These are phyloP conservation scores for Apoda limacodes DNA, from an alignment of 2,888 invertebrate genomes.

Conservation along the genomic window DNA sequence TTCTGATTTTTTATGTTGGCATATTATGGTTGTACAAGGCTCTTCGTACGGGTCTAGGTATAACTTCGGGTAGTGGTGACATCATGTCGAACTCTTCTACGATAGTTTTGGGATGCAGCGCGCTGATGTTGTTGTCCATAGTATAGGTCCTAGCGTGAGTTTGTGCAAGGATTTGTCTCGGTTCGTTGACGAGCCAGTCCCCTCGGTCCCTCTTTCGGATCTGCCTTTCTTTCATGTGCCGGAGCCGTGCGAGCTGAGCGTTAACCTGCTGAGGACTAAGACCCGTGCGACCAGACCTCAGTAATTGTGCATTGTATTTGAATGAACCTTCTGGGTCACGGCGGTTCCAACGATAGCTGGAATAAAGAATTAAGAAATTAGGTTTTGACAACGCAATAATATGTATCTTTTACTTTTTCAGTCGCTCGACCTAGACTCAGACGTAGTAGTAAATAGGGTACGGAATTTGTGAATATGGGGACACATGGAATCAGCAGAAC, in stretches of 20 bases:
- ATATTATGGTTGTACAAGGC: no score
- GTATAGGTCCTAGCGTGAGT: conserved; percentile 67
- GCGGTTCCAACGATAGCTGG: conserved; percentile 58
- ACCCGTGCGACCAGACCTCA: conserved; percentile 50
- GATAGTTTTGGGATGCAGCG: conserved; percentile 69
- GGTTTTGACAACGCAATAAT: no score
- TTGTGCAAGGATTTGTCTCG: conserved; percentile 43
- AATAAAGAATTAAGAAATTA: no score
- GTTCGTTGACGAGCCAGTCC: conserved; percentile 52
- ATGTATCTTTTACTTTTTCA: no score
- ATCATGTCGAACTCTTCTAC: conserved; percentile 66
- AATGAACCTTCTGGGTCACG: conserved; percentile 58
- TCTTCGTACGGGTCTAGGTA: conserved; percentile 29
- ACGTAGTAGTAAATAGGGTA: no score
- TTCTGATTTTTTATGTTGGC: no score
- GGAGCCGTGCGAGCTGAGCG: conserved; percentile 43
- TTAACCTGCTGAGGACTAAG: conserved; percentile 52
- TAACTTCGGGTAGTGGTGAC: conserved; percentile 32
- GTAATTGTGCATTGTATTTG: conserved; percentile 49
- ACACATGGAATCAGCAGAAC: no score
- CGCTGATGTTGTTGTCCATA: conserved; percentile 62
- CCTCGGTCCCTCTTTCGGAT: conserved; percentile 41
- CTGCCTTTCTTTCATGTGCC: conserved; percentile 54
- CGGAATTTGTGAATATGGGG: no score
- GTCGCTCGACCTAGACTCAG: no score